A percentile compares a stretch with the other conserved stretches of the same genome.
Conservation (phyloP, 2,113 vertebrate genomes). For the Anarhynchus alexandrinus region DNA sequence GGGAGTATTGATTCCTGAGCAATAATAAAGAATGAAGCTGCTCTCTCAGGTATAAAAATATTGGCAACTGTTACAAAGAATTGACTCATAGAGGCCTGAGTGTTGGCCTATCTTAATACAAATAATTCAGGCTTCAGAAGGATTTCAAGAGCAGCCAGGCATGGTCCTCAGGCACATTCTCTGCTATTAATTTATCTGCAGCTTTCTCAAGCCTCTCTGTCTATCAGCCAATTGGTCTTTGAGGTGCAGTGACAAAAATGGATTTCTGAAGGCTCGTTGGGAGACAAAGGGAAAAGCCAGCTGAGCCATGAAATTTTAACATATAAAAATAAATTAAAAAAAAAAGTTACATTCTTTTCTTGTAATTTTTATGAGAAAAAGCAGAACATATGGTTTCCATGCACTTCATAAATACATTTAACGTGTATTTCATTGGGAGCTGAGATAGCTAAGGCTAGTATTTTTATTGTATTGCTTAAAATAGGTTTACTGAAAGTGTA, state of each 20-base stretch:
- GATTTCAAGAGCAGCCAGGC: conserved; percentile 76
- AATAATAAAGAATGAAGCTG: conserved; percentile 88
- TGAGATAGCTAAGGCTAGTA: conserved; percentile 2
- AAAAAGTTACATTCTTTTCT: not conserved
- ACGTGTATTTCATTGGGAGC: not conserved
- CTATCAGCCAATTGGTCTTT: conserved; percentile 69
- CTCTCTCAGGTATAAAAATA: conserved; percentile 88
- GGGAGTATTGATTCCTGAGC: conserved; percentile 85
- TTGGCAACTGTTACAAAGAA: conserved; percentile 86
- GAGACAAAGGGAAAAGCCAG: conserved; percentile 43
- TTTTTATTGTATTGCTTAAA: conserved; percentile 17
- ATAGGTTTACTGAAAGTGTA: conserved; percentile 5
- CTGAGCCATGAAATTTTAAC: conserved; percentile 48
- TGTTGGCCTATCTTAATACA: conserved; percentile 81
- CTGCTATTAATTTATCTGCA: conserved; percentile 76
- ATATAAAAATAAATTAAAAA: not conserved
- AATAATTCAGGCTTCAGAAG: conserved; percentile 80
- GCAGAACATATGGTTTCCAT: not conserved
- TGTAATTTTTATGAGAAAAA: conserved; percentile 31
- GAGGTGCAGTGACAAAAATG: conserved; percentile 62
- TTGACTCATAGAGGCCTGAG: conserved; percentile 76
- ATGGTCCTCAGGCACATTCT: conserved; percentile 65
- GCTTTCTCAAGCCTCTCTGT: conserved; percentile 66
- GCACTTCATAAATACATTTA: not conserved
- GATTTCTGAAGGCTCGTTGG: conserved; percentile 69